A percentile compares a stretch with the other conserved stretches of the same genome.
phyloP scores from a whole-genome alignment of 2,797 vertebrate species.

The Falco biarmicus region DNA sequence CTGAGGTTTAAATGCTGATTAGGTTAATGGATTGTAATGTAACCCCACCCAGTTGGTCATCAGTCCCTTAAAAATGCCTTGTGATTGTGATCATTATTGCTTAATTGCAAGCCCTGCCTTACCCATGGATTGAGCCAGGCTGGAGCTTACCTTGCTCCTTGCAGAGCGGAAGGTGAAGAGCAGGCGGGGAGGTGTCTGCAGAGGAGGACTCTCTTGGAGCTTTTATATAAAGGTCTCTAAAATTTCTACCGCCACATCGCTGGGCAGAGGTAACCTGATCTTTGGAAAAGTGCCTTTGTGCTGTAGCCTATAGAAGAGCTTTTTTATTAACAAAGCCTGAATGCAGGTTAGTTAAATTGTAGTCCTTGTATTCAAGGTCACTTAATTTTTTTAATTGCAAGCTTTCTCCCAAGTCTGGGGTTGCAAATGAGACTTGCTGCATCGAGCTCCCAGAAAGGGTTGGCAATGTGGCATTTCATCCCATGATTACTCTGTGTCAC shows the following conservation, averaged over 20 bases:
- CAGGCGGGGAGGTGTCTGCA: rapidly evolving
- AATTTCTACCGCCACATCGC: not conserved
- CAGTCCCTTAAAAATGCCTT: not conserved
- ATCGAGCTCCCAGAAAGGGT: not conserved
- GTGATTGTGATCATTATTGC: not conserved
- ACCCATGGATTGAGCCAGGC: not conserved
- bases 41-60: constrained; percentile 3
- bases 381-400: constrained; percentile 46
- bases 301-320: not conserved
- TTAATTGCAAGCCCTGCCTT: not conserved
- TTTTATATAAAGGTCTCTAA: constrained; percentile 7
- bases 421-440: not conserved
- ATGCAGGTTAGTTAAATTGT: not conserved
- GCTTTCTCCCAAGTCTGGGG: constrained; percentile 5
- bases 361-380: constrained; percentile 4
- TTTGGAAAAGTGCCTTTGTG: constrained; percentile 40
- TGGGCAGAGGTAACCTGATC: constrained; percentile 32
- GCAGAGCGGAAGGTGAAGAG: not conserved
- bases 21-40: not conserved
- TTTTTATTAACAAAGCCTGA: not conserved
- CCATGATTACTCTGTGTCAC: not conserved
- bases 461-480: constrained; percentile 20
- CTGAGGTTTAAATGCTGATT: constrained; percentile 2
- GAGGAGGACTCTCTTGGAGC: not conserved
- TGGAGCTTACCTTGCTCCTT: not conserved